Conservation (phyloP, 2,797 vertebrate species). For the Zalophus californianus region DNA sequence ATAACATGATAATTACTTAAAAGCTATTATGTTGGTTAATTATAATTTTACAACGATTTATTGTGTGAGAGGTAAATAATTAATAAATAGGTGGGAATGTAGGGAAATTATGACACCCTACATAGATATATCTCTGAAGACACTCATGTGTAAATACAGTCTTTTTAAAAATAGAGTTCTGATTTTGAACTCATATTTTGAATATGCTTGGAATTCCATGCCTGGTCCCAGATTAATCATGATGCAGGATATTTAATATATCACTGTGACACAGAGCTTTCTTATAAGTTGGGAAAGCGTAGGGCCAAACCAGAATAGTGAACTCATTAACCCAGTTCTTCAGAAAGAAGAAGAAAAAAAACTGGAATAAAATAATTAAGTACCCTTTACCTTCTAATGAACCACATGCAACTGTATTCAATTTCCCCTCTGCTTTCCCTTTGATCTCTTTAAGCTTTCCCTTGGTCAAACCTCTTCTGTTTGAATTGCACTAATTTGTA, state of each 20-base stretch:
- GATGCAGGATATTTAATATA: constrained; percentile 42
- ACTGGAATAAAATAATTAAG: constrained; percentile 36
- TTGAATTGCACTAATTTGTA: constrained; percentile 72
- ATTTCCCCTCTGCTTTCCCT: constrained; percentile 50
- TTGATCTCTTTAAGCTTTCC: constrained; percentile 52
- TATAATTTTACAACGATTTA: background rate
- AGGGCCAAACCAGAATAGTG: background rate
- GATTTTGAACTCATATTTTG: constrained; percentile 5
- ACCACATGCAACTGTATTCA: constrained; percentile 11
- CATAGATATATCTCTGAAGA: constrained; percentile 61
- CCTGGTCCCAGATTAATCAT: constrained; percentile 32
- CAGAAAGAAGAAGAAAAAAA: background rate
- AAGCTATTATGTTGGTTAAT: background rate
- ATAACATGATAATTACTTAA: background rate
- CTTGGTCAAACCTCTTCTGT: constrained; percentile 60
- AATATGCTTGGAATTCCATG: constrained; percentile 1
- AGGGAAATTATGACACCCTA: constrained; percentile 32
- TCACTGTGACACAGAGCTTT: background rate
- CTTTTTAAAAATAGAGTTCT: background rate
- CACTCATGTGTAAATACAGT: constrained; percentile 30
- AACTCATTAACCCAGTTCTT: constrained; percentile 38
- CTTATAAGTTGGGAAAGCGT: constrained; percentile 61
- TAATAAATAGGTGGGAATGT: background rate
- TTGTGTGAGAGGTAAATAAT: background rate
- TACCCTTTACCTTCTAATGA: constrained; percentile 40